phyloP scores from a whole-genome alignment of 2,797 vertebrate genomes.

The Sciaenops ocellatus region DNA sequence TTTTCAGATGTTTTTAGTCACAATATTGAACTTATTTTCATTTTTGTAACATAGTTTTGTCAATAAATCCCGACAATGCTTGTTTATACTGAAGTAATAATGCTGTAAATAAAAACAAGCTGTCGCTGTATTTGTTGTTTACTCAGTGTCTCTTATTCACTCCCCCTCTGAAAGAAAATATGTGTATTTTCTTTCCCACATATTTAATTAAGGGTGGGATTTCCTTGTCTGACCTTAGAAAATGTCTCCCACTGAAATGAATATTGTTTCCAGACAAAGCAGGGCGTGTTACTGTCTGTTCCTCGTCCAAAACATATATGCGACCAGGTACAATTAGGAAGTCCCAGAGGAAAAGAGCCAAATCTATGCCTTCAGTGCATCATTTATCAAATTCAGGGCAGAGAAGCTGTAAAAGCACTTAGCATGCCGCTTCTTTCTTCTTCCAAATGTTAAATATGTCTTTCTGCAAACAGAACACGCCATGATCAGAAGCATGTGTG shows the following conservation, averaged over 20 bases:
- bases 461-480: not conserved
- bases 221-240: constrained; percentile 67
- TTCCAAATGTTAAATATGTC: not conserved
- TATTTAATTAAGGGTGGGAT: constrained; percentile 70
- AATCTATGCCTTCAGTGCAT: constrained; percentile 24
- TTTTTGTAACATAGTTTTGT: constrained; percentile 17
- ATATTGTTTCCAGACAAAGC: constrained; percentile 78
- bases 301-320: constrained; percentile 45
- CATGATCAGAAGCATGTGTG: constrained; percentile 58
- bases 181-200: constrained; percentile 45
- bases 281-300: constrained; percentile 66
- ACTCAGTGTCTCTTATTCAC: not conserved
- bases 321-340: constrained; percentile 62
- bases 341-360: constrained; percentile 63
- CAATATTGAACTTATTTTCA: not conserved
- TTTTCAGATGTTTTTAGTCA: not conserved
- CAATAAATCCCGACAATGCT: not conserved
- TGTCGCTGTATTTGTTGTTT: not conserved
- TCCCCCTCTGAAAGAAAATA: constrained; percentile 37
- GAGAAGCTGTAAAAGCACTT: constrained; percentile 35
- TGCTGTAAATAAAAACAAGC: constrained; percentile 69
- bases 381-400: constrained; percentile 16
- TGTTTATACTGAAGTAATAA: constrained; percentile 42
- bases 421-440: not conserved
- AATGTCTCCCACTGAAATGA: constrained; percentile 60